Evolutionary conservation across 2,797 vertebrate genomes (phyloP).

Genomic region (Pipistrellus kuhlii): DNA sequence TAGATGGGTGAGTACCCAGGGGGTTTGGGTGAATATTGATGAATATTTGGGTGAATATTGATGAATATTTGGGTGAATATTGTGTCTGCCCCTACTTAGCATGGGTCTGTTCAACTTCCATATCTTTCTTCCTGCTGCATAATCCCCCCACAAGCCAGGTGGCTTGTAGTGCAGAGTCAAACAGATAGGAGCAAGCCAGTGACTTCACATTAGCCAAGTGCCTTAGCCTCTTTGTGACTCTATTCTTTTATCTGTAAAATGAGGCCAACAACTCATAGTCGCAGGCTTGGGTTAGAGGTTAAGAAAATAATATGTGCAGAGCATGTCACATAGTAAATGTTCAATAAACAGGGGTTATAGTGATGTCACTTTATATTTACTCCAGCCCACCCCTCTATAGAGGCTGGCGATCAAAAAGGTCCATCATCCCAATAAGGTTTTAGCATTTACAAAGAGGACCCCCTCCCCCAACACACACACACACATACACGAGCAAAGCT

Average conservation of each 20-base stretch:
- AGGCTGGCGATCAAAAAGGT: background rate
- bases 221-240: background rate
- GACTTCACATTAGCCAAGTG: background rate
- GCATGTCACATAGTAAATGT: background rate
- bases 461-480: background rate
- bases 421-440: too few relatives aligned
- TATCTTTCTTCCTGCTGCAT: background rate
- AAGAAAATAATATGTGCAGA: background rate
- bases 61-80: too few relatives aligned
- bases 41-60: too few relatives aligned
- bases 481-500: background rate
- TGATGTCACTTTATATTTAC: background rate
- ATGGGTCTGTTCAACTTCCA: background rate
- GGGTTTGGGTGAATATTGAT: too few relatives aligned
- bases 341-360: background rate
- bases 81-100: background rate
- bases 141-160: background rate
- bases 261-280: background rate
- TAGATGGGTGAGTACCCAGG: too few relatives aligned
- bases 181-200: background rate
- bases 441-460: too few relatives aligned
- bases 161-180: background rate
- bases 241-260: background rate
- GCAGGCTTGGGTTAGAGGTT: background rate
- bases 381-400: too few relatives aligned